phyloP scores from a whole-genome alignment of 2,113 vertebrate genomes.

The Ciconia maguari region DNA sequence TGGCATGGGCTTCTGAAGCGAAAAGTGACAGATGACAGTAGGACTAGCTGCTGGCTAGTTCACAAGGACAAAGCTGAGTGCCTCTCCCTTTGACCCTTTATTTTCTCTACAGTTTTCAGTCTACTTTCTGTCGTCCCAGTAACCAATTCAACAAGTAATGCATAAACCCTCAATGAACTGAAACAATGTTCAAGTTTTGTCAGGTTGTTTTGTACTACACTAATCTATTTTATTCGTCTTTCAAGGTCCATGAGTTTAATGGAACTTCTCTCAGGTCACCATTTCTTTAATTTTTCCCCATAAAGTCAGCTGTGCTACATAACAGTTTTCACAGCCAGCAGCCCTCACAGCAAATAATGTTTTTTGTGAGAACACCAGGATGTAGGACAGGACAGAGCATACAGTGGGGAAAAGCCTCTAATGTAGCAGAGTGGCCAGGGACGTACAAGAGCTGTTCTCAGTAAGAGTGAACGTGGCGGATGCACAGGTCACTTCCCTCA shows the following conservation, averaged over 20 bases:
- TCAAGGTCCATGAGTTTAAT: conserved; percentile 29
- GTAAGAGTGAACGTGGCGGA: neutral
- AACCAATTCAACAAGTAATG: conserved; percentile 2
- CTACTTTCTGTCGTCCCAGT: neutral
- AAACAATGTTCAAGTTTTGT: neutral
- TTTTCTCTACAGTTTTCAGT: neutral
- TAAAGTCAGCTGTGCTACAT: neutral
- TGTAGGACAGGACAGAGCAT: neutral
- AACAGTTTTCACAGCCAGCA: neutral
- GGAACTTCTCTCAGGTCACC: neutral
- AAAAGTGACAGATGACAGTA: neutral
- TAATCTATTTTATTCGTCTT: conserved; percentile 7
- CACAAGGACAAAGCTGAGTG: conserved; percentile 11
- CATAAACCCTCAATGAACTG: neutral
- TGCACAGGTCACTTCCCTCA: neutral
- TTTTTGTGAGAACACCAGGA: neutral
- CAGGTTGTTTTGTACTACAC: neutral
- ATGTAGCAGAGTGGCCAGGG: neutral
- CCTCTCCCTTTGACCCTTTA: neutral
- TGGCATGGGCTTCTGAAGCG: neutral
- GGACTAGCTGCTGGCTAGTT: neutral
- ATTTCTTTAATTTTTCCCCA: neutral
- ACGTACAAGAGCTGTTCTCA: neutral
- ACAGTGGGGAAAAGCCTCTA: neutral
- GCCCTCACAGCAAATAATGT: neutral